A percentile compares a stretch with the other conserved stretches of the same genome.
These are phyloP conservation scores for Steatornis caripensis DNA, from an alignment of 2,113 vertebrate genomes.

Conservation along the genomic window DNA sequence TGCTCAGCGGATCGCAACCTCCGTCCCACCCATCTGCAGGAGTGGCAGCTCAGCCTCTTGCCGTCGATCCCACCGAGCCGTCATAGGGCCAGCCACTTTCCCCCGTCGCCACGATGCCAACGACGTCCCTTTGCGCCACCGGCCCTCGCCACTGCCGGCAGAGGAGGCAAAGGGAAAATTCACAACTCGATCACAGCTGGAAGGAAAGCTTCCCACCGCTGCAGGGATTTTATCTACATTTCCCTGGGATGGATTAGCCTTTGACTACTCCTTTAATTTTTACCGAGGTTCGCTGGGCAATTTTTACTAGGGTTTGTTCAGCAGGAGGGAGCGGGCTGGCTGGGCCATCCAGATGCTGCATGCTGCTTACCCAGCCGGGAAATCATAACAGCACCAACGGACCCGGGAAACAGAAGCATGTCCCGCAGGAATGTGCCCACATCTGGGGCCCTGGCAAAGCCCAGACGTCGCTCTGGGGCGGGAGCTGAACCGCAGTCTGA, in stretches of 20 bases:
- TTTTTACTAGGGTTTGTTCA: background rate
- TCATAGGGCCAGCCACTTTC: too few species aligned
- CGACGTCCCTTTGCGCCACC: background rate
- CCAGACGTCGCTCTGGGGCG: fast-evolving
- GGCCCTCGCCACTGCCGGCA: too few species aligned
- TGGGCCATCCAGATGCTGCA: too few species aligned
- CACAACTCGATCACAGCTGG: background rate
- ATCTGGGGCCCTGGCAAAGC: background rate
- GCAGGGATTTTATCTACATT: background rate
- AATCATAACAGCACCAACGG: background rate
- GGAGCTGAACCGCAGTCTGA: too few species aligned
- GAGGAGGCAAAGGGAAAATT: background rate
- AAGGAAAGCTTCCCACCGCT: background rate
- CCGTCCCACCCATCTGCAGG: background rate
- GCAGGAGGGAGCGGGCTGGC: too few species aligned
- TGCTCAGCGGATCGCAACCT: background rate
- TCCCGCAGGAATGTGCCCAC: background rate
- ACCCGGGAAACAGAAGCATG: background rate
- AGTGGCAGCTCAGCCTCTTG: background rate
- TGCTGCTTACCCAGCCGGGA: background rate
- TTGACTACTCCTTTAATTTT: background rate
- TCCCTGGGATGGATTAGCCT: background rate
- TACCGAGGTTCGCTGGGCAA: background rate
- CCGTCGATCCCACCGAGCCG: too few species aligned
- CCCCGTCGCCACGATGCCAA: fast-evolving